Percentiles rank a stretch among this genome's conserved stretches.
phyloP scores from a whole-genome alignment of 2,888 invertebrate species.

The Oscheius sp. region DNA sequence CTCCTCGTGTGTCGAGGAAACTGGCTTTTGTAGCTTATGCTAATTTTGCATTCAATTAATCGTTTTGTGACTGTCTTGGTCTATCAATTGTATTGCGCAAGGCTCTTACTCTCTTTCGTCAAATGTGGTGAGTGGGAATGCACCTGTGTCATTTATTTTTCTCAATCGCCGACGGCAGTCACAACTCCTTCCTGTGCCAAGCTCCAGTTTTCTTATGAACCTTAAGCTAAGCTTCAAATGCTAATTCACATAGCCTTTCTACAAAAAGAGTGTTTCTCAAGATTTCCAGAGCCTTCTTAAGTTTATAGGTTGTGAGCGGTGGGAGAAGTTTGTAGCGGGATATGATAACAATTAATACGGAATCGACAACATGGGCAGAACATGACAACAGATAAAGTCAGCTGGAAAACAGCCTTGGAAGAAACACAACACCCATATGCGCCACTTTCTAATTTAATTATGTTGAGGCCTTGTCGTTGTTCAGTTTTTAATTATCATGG shows the following conservation, averaged over 20 bases:
- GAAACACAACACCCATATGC: slow-evolving; percentile 24
- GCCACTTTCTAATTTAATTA: slow-evolving; percentile 31
- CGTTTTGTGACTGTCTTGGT: neutral
- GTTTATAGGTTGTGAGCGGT: too few species aligned
- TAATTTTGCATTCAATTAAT: neutral
- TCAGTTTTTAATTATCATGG: slow-evolving; percentile 32
- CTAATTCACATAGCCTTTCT: too few species aligned
- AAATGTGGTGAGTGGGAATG: slow-evolving; percentile 25
- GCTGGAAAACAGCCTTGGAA: neutral
- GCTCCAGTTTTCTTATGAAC: too few species aligned
- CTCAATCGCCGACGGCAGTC: neutral
- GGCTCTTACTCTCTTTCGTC: slow-evolving; percentile 1
- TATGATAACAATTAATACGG: too few species aligned
- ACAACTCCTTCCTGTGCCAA: neutral
- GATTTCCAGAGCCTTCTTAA: too few species aligned
- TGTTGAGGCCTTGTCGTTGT: slow-evolving; percentile 17
- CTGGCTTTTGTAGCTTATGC: slow-evolving; percentile 13
- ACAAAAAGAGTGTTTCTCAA: too few species aligned
- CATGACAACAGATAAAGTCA: neutral
- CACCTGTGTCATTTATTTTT: slow-evolving; percentile 21
- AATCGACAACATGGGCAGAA: neutral
- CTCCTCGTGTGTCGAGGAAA: too few species aligned
- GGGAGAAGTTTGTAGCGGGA: too few species aligned
- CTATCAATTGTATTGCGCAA: too few species aligned
- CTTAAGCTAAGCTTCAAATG: too few species aligned